phyloP scores from a whole-genome alignment of 1,140 invertebrate genomes.

The Papilio xuthus region DNA sequence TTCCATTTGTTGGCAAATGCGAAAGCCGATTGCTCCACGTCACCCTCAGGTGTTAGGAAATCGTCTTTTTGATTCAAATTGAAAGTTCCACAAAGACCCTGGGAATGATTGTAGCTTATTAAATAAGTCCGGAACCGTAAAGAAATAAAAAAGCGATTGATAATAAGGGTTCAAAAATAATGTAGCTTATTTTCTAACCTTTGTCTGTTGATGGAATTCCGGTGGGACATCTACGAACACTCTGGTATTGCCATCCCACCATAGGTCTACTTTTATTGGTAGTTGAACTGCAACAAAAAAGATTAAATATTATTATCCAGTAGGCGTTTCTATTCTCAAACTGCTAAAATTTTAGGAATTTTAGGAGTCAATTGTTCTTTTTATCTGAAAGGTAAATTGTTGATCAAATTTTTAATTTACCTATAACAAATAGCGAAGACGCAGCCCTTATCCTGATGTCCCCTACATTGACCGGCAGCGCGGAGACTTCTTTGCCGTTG shows the following conservation, averaged over 20 bases:
- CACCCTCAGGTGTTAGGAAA: constrained; percentile 92
- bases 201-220: constrained; percentile 85
- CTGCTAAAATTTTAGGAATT: too few species aligned
- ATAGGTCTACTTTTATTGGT: constrained; percentile 88
- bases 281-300: constrained; percentile 84
- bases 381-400: background rate
- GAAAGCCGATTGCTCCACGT: constrained; percentile 87
- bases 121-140: too few species aligned
- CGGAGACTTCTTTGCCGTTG: constrained; percentile 86
- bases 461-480: constrained; percentile 85
- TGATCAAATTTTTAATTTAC: constrained; percentile 60
- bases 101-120: background rate
- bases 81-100: constrained; percentile 95
- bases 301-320: background rate
- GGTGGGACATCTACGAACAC: constrained; percentile 91
- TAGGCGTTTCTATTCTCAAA: background rate
- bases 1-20: constrained; percentile 96
- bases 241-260: constrained; percentile 92
- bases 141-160: background rate
- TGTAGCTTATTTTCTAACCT: too few species aligned
- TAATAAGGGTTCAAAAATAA: background rate
- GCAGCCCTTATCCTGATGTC: constrained; percentile 85
- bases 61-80: constrained; percentile 94
- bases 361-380: too few species aligned
- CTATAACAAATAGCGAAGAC: constrained; percentile 88